These are phyloP conservation scores for Lamproptera curius DNA, from an alignment of 2,888 invertebrate species.

Conservation along the genomic window DNA sequence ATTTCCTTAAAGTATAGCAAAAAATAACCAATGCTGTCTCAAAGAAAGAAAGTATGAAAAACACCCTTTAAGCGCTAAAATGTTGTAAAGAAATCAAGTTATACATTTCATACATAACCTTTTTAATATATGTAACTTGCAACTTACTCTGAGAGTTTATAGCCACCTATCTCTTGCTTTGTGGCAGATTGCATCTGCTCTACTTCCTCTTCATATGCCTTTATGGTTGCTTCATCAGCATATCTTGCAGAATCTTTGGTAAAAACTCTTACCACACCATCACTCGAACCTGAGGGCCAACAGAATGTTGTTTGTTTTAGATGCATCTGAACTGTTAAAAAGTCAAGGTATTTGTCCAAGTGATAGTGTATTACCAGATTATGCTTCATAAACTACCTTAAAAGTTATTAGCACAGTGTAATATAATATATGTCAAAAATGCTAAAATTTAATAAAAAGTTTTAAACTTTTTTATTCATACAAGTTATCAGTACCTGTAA, in stretches of 20 bases:
- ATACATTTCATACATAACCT: no score
- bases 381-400: no score
- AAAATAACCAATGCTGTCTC: no score
- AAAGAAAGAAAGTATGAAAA: no score
- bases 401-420: no score
- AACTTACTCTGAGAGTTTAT: slow-evolving; percentile 89
- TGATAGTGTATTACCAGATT: no score
- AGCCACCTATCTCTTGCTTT: slow-evolving; percentile 88
- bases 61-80: no score
- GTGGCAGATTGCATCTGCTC: slow-evolving; percentile 79
- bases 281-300: slow-evolving; percentile 85
- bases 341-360: no score
- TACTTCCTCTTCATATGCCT: slow-evolving; percentile 86
- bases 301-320: no score
- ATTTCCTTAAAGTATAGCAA: no score
- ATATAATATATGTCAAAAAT: neutral
- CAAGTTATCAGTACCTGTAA: slow-evolving; percentile 88
- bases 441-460: neutral
- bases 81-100: no score
- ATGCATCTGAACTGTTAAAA: no score
- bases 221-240: slow-evolving; percentile 80
- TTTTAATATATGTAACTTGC: neutral
- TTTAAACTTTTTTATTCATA: neutral
- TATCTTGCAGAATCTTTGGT: slow-evolving; percentile 83
- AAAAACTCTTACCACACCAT: slow-evolving; percentile 92